Evolutionary conservation across 2,797 vertebrate species (phyloP).

Genomic region (Halcyon badia): DNA sequence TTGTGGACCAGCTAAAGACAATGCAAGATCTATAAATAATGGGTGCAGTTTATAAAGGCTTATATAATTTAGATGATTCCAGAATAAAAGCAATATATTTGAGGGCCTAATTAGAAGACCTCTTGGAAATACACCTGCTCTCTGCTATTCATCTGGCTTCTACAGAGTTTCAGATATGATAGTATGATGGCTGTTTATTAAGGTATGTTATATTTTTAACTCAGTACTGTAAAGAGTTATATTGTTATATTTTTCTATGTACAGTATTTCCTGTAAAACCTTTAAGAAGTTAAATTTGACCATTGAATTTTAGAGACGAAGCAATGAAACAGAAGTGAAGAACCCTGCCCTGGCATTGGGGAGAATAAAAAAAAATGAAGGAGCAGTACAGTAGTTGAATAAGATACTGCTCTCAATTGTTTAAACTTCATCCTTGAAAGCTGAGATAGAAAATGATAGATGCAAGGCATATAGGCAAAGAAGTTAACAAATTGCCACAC

Average conservation of each 20-base stretch:
- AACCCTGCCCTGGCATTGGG: neutral
- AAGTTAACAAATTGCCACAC: neutral
- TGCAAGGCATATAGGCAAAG: neutral
- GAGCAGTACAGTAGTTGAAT: neutral
- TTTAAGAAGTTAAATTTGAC: neutral
- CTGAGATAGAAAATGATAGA: neutral
- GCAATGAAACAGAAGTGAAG: neutral
- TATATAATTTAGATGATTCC: neutral
- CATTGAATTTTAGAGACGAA: neutral
- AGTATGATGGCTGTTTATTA: neutral
- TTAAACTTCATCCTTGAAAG: neutral
- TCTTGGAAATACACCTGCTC: neutral
- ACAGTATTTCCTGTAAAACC: neutral
- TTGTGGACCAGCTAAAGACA: neutral
- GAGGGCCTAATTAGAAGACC: neutral
- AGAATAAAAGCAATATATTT: neutral
- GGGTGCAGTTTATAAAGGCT: neutral
- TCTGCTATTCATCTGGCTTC: neutral
- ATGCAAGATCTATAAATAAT: neutral
- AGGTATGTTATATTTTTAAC: neutral
- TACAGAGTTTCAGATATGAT: neutral
- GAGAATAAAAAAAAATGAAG: neutral
- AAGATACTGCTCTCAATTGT: neutral
- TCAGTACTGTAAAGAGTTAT: neutral
- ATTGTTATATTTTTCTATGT: neutral